A percentile compares a stretch with the other conserved stretches of the same genome.
phyloP scores from a whole-genome alignment of 2,888 invertebrate genomes.

The Acrobasis repandana region DNA sequence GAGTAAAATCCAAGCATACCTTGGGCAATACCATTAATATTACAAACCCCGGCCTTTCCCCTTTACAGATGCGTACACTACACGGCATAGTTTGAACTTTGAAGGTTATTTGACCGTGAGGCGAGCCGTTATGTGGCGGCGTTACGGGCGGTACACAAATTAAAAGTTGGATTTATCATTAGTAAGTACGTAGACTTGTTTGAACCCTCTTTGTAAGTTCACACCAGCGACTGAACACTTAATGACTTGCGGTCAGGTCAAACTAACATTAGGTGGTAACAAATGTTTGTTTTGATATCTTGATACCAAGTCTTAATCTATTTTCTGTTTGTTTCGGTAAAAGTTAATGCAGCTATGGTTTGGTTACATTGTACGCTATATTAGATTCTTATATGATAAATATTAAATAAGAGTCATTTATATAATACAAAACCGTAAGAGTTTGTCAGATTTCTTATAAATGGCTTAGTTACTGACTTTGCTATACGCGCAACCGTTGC shows the following conservation, averaged over 20 bases:
- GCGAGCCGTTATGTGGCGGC: constrained; percentile 21
- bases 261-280: not conserved
- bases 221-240: not conserved
- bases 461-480: no score
- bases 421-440: no score
- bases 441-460: no score
- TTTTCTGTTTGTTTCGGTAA: not conserved
- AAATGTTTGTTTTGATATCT: not conserved
- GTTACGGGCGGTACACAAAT: constrained; percentile 22
- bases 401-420: no score
- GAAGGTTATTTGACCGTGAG: constrained; percentile 39
- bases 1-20: constrained; percentile 81
- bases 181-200: not conserved
- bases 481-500: no score
- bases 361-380: no score
- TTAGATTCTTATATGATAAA: no score
- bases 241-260: constrained; percentile 1
- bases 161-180: constrained; percentile 20
- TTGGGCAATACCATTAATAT: constrained; percentile 77
- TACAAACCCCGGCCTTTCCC: constrained; percentile 60
- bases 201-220: not conserved
- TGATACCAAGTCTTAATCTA: not conserved
- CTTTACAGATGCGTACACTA: constrained; percentile 46
- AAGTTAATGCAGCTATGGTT: not conserved
- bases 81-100: constrained; percentile 42